Percentiles rank a stretch among this genome's conserved stretches.
Conservation (phyloP, 2,888 invertebrate genomes). For the Leptopilina drosophilae region DNA sequence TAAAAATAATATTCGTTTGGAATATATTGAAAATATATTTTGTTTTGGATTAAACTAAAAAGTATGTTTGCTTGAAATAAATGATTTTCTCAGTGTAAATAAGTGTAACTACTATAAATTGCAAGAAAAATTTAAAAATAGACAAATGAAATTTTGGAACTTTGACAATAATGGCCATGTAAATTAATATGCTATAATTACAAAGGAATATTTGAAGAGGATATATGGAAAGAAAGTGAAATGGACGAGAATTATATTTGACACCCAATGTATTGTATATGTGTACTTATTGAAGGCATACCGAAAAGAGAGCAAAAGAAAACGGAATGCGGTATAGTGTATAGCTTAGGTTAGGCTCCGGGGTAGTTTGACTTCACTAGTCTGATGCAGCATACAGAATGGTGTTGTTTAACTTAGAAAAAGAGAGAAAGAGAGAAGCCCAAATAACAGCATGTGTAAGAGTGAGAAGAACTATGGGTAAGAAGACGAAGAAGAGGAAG, state of each 20-base stretch:
- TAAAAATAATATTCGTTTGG: no score
- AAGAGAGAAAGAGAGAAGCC: constrained; percentile 44
- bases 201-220: no score
- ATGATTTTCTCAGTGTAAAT: no score
- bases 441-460: constrained; percentile 34
- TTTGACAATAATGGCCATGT: no score
- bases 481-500: constrained; percentile 26
- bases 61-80: no score
- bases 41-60: no score
- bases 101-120: no score
- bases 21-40: no score
- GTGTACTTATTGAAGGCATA: constrained; percentile 45
- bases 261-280: constrained; percentile 20
- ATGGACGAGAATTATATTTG: not conserved
- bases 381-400: constrained; percentile 63
- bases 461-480: constrained; percentile 38
- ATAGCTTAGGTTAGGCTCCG: constrained; percentile 54
- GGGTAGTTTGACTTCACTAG: constrained; percentile 69
- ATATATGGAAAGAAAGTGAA: not conserved
- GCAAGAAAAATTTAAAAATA: no score
- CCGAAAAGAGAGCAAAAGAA: constrained; percentile 60
- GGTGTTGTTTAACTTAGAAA: constrained; percentile 62
- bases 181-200: no score
- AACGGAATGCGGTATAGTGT: constrained; percentile 64
- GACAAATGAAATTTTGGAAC: no score